These are phyloP conservation scores for Papilio polytes DNA, from an alignment of 1,140 invertebrate genomes.

Conservation along the genomic window DNA sequence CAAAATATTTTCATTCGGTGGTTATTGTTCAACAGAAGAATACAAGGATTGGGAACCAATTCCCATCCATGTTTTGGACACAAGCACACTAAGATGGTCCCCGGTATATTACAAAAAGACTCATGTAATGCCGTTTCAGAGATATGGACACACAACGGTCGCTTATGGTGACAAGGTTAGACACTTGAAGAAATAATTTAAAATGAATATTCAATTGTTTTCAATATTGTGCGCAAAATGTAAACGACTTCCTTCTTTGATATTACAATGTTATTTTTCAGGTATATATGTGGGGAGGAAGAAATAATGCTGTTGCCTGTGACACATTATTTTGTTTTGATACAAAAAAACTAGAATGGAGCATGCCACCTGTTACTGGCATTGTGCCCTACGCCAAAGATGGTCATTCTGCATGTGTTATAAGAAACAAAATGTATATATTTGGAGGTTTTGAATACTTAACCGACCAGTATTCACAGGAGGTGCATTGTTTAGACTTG, in stretches of 20 bases:
- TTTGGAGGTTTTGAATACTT: slow-evolving; percentile 95
- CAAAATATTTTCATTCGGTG: slow-evolving; percentile 95
- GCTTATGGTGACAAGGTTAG: slow-evolving; percentile 88
- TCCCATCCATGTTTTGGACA: slow-evolving; percentile 95
- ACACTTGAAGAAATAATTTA: not conserved
- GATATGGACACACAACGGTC: slow-evolving; percentile 95
- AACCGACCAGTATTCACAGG: slow-evolving; percentile 91
- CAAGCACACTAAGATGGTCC: slow-evolving; percentile 86
- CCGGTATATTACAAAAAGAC: slow-evolving; percentile 65
- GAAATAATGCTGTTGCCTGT: slow-evolving; percentile 93
- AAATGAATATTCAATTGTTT: slow-evolving; percentile 29
- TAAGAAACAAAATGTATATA: slow-evolving; percentile 93
- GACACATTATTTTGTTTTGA: slow-evolving; percentile 92
- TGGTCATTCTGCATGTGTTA: slow-evolving; percentile 95
- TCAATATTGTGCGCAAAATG: not conserved
- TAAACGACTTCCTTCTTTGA: not conserved
- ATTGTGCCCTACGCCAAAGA: slow-evolving; percentile 91
- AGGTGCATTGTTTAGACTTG: slow-evolving; percentile 91
- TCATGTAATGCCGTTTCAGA: slow-evolving; percentile 71
- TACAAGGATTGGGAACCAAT: slow-evolving; percentile 92
- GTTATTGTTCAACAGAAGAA: slow-evolving; percentile 89
- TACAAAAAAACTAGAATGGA: slow-evolving; percentile 89
- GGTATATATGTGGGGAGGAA: slow-evolving; percentile 94
- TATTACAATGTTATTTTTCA: slow-evolving; percentile 51
- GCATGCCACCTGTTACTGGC: slow-evolving; percentile 86